Evolutionary conservation across 2,888 invertebrate species (phyloP).

Genomic region (Sturmia bella): DNA sequence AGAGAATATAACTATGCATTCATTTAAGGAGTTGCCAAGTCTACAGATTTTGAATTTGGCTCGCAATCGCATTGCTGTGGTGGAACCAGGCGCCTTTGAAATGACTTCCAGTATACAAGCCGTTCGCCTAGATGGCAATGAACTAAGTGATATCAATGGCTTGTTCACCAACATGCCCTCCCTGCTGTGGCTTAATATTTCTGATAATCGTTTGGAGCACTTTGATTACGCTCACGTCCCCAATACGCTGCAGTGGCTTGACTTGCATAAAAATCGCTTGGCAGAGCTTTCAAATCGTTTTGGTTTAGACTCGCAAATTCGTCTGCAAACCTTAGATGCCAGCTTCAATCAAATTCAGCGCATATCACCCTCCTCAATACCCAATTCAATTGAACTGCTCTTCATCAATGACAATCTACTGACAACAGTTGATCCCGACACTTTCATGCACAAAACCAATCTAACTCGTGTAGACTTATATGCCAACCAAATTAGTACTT

Average conservation of each 20-base stretch:
- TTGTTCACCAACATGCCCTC: conserved; percentile 92
- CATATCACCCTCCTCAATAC: conserved; percentile 89
- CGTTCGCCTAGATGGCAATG: conserved; percentile 92
- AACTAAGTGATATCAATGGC: conserved; percentile 90
- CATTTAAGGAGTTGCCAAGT: conserved; percentile 90
- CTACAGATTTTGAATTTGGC: conserved; percentile 94
- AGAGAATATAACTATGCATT: conserved; percentile 90
- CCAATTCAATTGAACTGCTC: conserved; percentile 91
- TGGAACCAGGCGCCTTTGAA: conserved; percentile 92
- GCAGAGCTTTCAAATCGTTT: conserved; percentile 89
- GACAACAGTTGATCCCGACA: conserved; percentile 91
- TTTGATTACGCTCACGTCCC: conserved; percentile 95
- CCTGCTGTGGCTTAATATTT: conserved; percentile 94
- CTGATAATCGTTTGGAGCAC: conserved; percentile 93
- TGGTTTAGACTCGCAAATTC: conserved; percentile 86
- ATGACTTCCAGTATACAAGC: conserved; percentile 91
- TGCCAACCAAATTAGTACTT: conserved; percentile 94
- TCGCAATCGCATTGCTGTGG: conserved; percentile 89
- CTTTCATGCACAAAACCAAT: conserved; percentile 94
- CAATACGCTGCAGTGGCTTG: conserved; percentile 91
- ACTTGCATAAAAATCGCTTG: conserved; percentile 93
- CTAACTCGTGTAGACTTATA: conserved; percentile 95
- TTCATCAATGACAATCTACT: conserved; percentile 95
- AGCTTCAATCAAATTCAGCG: conserved; percentile 93
- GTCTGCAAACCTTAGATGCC: conserved; percentile 92